phyloP scores from a whole-genome alignment of 1,140 invertebrate genomes.

The Cephus cinctus region DNA sequence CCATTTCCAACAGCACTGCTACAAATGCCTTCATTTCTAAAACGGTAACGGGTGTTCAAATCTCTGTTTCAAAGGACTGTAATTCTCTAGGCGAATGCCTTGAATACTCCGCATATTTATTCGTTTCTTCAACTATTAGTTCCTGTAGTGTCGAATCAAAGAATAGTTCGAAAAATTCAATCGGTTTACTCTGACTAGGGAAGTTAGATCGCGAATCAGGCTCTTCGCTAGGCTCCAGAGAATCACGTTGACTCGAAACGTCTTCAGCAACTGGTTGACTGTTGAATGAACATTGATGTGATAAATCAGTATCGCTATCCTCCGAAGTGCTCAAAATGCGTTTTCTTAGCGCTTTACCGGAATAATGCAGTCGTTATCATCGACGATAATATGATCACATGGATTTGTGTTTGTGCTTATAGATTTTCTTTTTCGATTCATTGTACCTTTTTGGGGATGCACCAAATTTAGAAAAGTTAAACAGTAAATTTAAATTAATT shows the following conservation, averaged over 20 bases:
- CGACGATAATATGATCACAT: conserved; percentile 1
- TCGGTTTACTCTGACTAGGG: not conserved
- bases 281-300: conserved; percentile 6
- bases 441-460: not conserved
- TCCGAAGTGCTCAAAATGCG: conserved; percentile 13
- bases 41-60: not conserved
- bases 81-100: not conserved
- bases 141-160: not conserved
- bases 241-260: conserved; percentile 11
- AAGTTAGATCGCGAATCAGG: conserved; percentile 23
- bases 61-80: not conserved
- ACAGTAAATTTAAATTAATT: not conserved
- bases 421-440: not conserved
- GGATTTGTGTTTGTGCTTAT: not conserved
- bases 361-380: conserved; percentile 3
- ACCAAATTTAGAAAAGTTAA: not conserved
- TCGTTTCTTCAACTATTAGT: not conserved
- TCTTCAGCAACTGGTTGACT: conserved; percentile 6
- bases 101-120: not conserved
- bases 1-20: no score
- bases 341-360: conserved; percentile 7
- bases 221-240: conserved; percentile 5
- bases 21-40: conserved; percentile 4
- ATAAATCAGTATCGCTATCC: conserved; percentile 12
- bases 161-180: conserved; percentile 1